Conservation (phyloP, 2,888 invertebrate genomes). For the Rapana venosa region DNA sequence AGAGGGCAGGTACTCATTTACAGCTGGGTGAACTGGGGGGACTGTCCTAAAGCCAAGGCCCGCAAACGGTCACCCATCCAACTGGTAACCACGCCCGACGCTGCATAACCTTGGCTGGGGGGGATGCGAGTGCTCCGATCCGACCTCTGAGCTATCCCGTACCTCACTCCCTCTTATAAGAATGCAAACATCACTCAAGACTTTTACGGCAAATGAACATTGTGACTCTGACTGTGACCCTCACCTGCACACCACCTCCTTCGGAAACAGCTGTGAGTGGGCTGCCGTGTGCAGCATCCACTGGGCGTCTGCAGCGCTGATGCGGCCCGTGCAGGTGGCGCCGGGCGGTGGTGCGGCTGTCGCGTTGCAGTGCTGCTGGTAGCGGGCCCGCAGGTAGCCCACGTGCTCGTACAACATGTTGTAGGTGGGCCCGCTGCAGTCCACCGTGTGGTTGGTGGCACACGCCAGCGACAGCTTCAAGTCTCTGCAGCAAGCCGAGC, state of each 20-base stretch:
- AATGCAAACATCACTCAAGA: too few relatives aligned
- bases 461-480: constrained; percentile 48
- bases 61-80: too few relatives aligned
- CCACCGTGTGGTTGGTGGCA: constrained; percentile 50
- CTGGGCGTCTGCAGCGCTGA: constrained; percentile 7
- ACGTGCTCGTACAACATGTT: not conserved
- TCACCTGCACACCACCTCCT: constrained; percentile 20
- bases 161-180: too few relatives aligned
- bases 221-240: too few relatives aligned
- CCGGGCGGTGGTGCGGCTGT: not conserved
- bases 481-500: constrained; percentile 25
- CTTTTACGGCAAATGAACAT: too few relatives aligned
- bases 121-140: too few relatives aligned
- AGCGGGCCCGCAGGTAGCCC: not conserved
- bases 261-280: not conserved
- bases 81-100: too few relatives aligned
- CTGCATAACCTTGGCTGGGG: too few relatives aligned
- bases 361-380: constrained; percentile 14
- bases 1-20: too few relatives aligned
- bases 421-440: constrained; percentile 43
- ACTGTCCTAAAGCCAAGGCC: too few relatives aligned
- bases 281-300: constrained; percentile 18
- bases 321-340: not conserved
- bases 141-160: too few relatives aligned
- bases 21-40: too few relatives aligned